Base-by-base conservation (phyloP, 1,140 invertebrate species). In the Musca vetustissima region DNA sequence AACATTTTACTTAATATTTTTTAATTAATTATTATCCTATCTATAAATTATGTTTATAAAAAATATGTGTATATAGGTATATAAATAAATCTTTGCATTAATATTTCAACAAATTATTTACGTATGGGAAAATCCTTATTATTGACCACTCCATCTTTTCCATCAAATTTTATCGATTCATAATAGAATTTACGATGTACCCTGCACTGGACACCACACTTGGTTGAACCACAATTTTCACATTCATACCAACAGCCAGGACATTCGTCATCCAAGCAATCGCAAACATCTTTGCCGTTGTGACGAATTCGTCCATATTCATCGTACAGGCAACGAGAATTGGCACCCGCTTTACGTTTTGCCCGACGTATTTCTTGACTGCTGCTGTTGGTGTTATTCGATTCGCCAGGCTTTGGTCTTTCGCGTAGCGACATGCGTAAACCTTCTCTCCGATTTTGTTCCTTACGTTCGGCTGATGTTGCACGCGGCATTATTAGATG, bases 171-270 rank as follows among this genome's bases (percentile, higher is more conserved):
- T 57, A 80, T 74, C 9, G 64, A 69, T 67, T 80, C 78, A 65
- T 80, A 80, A n/a, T 73, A 78, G 52, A 77, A 76, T 59, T 78
- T 78, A 25, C 78, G 71, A 64, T 75, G 76, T 0, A 69, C 75
- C 7, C 78, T 70, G 43, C 78, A 80, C 19, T 77, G 76, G 4
- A 75, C 72, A 52, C 78, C 78, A 19, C 78, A 80, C 32, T 72
- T 72, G 8, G 72, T 71, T 6, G 75, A 75, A 7, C 75, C 75
- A 57, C 78, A 80, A 55, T 64, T 72, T 6, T 69, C 69, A 28
- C 78, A 80, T 25, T 70, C 69, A 32, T 66, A 74, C 78, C 78
- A 80, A 55, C 78, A 80, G 14, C 78, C 78, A 17, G 69, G 71
- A 52, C 78, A 80, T 4, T 71, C 68, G 0, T 71, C 71, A 36